Percentiles rank a stretch among this genome's conserved stretches.
phyloP scores from a whole-genome alignment of 2,797 vertebrate genomes.

The Cebuella pygmaea region DNA sequence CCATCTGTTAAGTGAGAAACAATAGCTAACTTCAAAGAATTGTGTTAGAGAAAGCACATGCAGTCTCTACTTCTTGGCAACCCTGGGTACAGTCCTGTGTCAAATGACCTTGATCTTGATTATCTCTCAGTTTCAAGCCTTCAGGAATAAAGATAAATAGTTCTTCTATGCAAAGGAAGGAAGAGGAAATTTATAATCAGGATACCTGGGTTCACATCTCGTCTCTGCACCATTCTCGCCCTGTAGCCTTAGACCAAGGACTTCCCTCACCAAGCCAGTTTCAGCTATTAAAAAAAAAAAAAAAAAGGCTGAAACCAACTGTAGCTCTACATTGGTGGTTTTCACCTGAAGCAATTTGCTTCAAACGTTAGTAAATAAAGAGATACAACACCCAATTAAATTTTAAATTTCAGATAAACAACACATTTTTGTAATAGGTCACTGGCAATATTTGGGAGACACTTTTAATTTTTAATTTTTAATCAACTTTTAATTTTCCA shows the following conservation, averaged over 20 bases:
- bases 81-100: neutral
- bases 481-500: no score
- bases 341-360: neutral
- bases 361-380: neutral
- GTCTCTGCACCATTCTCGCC: neutral
- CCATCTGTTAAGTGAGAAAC: neutral
- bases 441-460: neutral
- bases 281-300: neutral
- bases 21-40: neutral
- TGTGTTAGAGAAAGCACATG: neutral
- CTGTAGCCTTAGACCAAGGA: neutral
- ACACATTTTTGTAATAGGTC: neutral
- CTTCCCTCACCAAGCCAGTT: neutral
- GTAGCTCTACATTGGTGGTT: neutral
- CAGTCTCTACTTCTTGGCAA: neutral
- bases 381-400: neutral
- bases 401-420: neutral
- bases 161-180: neutral
- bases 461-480: no score
- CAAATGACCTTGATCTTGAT: neutral
- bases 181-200: neutral
- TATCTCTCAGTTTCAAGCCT: neutral
- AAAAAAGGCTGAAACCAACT: neutral
- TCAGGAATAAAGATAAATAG: neutral
- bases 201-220: neutral